Conservation (phyloP, 2,888 invertebrate species). For the Flabesymbios commensalis region DNA sequence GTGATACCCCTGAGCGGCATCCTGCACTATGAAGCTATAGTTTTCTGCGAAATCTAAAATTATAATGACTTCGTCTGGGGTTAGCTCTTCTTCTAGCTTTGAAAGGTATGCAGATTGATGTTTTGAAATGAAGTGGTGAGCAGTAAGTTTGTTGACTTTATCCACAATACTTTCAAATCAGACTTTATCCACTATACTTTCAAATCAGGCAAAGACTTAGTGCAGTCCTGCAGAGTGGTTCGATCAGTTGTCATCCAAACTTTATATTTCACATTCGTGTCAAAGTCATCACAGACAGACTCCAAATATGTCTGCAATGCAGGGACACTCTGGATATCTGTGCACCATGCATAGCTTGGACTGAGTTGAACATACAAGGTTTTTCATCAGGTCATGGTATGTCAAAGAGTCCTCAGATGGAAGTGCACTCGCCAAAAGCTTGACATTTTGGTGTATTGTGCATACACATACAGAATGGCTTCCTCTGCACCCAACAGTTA, state of each 20-base stretch:
- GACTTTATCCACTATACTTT: too few species aligned
- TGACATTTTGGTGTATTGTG: too few species aligned
- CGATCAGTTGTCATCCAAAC: neutral
- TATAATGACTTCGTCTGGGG: constrained; percentile 16
- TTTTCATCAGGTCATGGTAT: neutral
- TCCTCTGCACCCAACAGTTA: too few species aligned
- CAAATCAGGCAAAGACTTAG: neutral
- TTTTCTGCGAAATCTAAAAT: constrained; percentile 38
- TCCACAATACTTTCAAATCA: too few species aligned
- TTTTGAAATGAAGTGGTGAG: constrained; percentile 11
- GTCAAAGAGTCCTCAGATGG: too few species aligned
- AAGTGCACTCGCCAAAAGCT: too few species aligned
- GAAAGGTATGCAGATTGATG: neutral
- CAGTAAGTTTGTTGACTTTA: too few species aligned
- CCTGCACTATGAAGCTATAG: constrained; percentile 32
- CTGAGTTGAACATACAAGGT: neutral
- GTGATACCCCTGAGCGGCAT: constrained; percentile 35
- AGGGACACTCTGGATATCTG: too few species aligned
- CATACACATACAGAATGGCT: too few species aligned
- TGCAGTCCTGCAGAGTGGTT: neutral
- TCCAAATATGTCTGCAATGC: neutral
- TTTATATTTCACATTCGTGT: neutral
- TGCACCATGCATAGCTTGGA: neutral
- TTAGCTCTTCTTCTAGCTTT: constrained; percentile 6
- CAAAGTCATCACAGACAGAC: neutral